Evolutionary conservation across 2,113 vertebrate genomes (phyloP).

Genomic region (Eulemur macaco): DNA sequence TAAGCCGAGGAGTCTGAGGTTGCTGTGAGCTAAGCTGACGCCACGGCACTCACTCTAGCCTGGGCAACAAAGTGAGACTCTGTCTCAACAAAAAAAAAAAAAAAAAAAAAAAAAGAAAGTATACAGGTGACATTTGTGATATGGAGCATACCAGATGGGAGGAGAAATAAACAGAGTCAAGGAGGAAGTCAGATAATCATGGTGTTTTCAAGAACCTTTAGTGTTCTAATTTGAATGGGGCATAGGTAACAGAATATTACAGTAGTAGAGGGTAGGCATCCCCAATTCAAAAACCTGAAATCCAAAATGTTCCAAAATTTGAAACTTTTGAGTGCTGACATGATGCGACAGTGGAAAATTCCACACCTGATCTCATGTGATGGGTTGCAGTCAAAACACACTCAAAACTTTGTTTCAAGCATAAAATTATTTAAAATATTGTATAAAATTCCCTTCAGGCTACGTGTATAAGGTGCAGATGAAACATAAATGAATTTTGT

Average conservation of each 20-base stretch:
- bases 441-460: background rate
- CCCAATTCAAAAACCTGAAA: background rate
- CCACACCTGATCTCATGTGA: background rate
- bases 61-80: too few relatives aligned
- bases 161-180: background rate
- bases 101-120: background rate
- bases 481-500: background rate
- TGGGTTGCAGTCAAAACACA: background rate
- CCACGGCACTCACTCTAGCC: too few relatives aligned
- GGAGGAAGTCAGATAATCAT: background rate
- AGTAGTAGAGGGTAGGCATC: background rate
- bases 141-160: background rate
- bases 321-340: background rate
- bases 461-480: background rate
- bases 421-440: background rate
- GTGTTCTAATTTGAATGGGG: background rate
- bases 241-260: too few relatives aligned
- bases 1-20: too few relatives aligned
- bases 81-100: too few relatives aligned
- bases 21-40: too few relatives aligned
- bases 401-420: background rate
- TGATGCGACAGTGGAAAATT: background rate
- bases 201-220: background rate
- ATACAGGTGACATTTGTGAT: background rate
- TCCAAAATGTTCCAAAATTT: background rate